phyloP scores from a whole-genome alignment of 23 tunicate genomes.

The Halocynthia aurantium region DNA sequence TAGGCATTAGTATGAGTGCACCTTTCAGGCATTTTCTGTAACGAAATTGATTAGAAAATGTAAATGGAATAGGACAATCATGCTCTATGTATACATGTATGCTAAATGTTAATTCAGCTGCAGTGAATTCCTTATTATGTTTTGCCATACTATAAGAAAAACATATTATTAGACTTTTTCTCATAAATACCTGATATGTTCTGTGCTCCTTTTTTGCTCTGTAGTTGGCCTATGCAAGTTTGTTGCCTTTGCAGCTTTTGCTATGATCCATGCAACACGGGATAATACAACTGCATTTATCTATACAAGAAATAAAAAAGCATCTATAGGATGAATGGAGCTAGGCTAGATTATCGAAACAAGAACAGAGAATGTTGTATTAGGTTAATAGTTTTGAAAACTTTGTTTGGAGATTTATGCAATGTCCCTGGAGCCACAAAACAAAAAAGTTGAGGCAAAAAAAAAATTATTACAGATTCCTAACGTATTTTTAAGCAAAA shows the following conservation, averaged over 20 bases:
- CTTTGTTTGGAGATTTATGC: too few relatives aligned
- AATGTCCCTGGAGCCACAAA: too few relatives aligned
- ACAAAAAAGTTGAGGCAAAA: too few relatives aligned
- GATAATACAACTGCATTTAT: slow-evolving; percentile 37
- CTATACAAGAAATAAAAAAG: slow-evolving; percentile 6
- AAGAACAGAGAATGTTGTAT: too few relatives aligned
- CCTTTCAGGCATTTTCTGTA: slow-evolving; percentile 77
- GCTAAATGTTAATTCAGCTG: too few relatives aligned
- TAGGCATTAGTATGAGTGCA: slow-evolving; percentile 70
- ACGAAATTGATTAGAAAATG: background rate
- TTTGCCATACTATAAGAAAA: background rate
- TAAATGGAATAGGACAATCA: too few relatives aligned
- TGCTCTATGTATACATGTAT: too few relatives aligned
- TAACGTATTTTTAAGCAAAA: background rate
- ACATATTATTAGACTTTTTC: too few relatives aligned
- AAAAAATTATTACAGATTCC: background rate
- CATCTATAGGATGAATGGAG: too few relatives aligned
- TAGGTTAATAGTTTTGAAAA: too few relatives aligned
- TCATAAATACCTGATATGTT: slow-evolving; percentile 37
- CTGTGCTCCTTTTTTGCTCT: slow-evolving; percentile 31
- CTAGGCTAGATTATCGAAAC: too few relatives aligned
- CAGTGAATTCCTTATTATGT: too few relatives aligned
- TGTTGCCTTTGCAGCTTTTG: slow-evolving; percentile 37
- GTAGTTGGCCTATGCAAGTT: slow-evolving; percentile 46
- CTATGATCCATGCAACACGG: slow-evolving; percentile 44